Evolutionary conservation across 2,113 vertebrate species (phyloP).

Genomic region (Thunnus thynnus): DNA sequence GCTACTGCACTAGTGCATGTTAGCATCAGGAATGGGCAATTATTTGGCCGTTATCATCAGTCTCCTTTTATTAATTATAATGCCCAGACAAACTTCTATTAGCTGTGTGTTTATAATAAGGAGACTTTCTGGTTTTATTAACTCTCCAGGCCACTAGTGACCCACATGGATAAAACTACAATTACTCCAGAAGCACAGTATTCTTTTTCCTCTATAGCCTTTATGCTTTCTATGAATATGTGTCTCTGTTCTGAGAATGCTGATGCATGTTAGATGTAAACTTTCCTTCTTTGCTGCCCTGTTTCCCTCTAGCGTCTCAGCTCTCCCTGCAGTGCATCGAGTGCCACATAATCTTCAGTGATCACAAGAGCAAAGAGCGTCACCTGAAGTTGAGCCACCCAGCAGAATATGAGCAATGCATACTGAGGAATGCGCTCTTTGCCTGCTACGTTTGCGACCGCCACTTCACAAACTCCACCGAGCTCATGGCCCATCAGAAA

Average conservation of each 20-base stretch:
- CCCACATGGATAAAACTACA: neutral
- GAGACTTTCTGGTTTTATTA: neutral
- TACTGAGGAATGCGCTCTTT: slow-evolving; percentile 87
- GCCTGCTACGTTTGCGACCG: slow-evolving; percentile 91
- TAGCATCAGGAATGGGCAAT: too few species aligned
- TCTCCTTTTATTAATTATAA: too few species aligned
- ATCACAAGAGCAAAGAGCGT: slow-evolving; percentile 84
- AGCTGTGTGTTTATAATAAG: too few species aligned
- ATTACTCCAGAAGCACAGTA: neutral
- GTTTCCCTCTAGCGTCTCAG: slow-evolving; percentile 78
- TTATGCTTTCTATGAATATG: neutral
- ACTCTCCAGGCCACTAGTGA: neutral
- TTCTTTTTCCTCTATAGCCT: neutral
- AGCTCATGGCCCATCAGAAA: slow-evolving; percentile 91
- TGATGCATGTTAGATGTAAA: neutral
- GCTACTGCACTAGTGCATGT: too few species aligned
- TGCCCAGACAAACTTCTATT: too few species aligned
- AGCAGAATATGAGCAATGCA: slow-evolving; percentile 82
- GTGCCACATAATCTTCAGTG: slow-evolving; percentile 88
- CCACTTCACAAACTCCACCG: slow-evolving; percentile 89
- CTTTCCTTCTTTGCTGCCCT: neutral
- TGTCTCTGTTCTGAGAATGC: neutral
- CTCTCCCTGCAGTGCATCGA: slow-evolving; percentile 85
- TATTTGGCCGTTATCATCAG: too few species aligned
- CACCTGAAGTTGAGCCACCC: slow-evolving; percentile 86